Evolutionary conservation across 1,140 invertebrate species (phyloP).

Genomic region (Zaprionus lachaisei): DNA sequence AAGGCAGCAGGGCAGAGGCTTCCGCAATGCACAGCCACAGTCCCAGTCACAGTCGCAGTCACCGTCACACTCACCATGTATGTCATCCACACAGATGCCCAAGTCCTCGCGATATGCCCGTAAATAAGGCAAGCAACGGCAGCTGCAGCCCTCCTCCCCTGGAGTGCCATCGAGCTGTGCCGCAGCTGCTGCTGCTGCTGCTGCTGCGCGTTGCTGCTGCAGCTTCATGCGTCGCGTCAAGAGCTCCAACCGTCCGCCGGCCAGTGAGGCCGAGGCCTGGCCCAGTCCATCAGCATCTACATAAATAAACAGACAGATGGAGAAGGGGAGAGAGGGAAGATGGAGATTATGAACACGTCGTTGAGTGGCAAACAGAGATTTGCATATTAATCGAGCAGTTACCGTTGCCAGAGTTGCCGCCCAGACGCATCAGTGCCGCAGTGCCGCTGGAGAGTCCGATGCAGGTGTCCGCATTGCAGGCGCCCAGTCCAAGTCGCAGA

Average conservation of each 20-base stretch:
- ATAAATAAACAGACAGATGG: conserved; percentile 13
- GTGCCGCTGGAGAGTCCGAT: conserved; percentile 86
- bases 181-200: not conserved
- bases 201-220: conserved; percentile 34
- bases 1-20: conserved; percentile 13
- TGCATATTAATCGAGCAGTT: conserved; percentile 61
- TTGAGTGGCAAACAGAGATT: conserved; percentile 42
- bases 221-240: conserved; percentile 66
- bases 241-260: conserved; percentile 60
- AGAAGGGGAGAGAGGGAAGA: conserved; percentile 4
- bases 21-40: conserved; percentile 36
- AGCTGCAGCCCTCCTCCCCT: conserved; percentile 85
- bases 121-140: conserved; percentile 87
- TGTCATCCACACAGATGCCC: conserved; percentile 89
- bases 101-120: conserved; percentile 89
- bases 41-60: too few relatives aligned
- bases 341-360: conserved; percentile 52
- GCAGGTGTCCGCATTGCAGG: conserved; percentile 85
- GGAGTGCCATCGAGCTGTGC: conserved; percentile 7
- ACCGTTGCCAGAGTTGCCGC: conserved; percentile 64
- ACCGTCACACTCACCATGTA: conserved; percentile 86
- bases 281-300: conserved; percentile 49
- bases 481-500: conserved; percentile 46
- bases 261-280: conserved; percentile 58
- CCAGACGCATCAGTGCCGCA: conserved; percentile 68